These are phyloP conservation scores for Tetragonisca angustula DNA, from an alignment of 2,888 invertebrate species.

Conservation along the genomic window DNA sequence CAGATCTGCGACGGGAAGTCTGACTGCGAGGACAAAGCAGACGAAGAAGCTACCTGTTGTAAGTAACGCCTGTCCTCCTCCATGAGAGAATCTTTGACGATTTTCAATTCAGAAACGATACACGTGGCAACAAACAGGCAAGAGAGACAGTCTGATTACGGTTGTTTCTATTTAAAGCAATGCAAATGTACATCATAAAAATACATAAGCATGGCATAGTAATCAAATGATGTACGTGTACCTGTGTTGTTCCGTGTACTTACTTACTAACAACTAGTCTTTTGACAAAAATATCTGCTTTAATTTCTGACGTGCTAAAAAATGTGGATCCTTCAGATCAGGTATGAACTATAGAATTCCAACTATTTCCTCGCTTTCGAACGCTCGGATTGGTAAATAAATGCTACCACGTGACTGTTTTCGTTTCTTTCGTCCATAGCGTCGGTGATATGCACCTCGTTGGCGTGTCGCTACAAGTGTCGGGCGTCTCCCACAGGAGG, in stretches of 20 bases:
- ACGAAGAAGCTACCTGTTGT: constrained; percentile 96
- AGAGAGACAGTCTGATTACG: neutral
- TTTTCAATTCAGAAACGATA: neutral
- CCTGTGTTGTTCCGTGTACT: neutral
- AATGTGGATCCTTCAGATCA: constrained; percentile 28
- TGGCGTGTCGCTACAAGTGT: constrained; percentile 96
- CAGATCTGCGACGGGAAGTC: constrained; percentile 95
- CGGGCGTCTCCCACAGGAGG: constrained; percentile 95
- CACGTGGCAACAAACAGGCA: neutral
- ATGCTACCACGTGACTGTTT: neutral
- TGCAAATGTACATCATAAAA: neutral
- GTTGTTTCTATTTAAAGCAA: neutral
- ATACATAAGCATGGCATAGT: no score
- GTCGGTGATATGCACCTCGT: constrained; percentile 91
- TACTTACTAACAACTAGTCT: neutral
- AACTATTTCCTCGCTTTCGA: neutral
- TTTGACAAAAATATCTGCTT: neutral
- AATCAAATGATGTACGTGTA: neutral
- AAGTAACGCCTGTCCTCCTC: constrained; percentile 84
- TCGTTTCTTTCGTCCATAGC: constrained; percentile 85
- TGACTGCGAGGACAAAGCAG: constrained; percentile 96
- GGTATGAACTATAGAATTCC: constrained; percentile 14
- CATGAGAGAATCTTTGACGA: neutral
- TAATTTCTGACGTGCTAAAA: constrained; percentile 11
- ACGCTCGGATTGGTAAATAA: neutral